Evolutionary conservation across 2,888 invertebrate genomes (phyloP), one percentile per base, ranked within the genome.

Genomic region (Anaspis maculata): DNA sequence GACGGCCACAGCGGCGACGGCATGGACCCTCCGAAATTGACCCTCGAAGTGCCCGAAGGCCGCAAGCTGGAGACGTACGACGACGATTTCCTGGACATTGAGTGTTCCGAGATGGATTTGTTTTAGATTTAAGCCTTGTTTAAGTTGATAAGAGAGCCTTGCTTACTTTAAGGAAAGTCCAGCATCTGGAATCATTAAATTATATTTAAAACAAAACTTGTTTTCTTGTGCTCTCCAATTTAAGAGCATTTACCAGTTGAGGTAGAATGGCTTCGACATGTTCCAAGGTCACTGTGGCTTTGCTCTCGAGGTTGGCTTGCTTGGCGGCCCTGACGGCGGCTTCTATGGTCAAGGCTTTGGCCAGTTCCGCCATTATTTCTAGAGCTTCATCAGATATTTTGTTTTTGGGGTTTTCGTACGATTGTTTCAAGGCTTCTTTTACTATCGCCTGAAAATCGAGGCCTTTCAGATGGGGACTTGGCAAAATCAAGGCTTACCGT

Each of bases 11-110:
- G 78, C 44, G 76, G 76, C 34, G 81, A 80, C 44, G 61, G 57
- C 10, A 59, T 60, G 52, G 59, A 62, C 13, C 37, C 35, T 9
- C 11, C 11, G 4, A 24, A 10, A 23, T 29, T 27, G 3, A 7
- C 31, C 7, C 6, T 5, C 9, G 12, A 10, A 23, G 23, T 14
- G 3, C n/a, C 33, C 10, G 14, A 27, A 9, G 38, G 45, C 19
- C 19, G 51, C 32, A 50, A 46, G 34, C 27, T 53, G 4, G 48
- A 57, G 27, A 66, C 67, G 25, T 80, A 83, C 32, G 78, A 79
- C 32, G 81, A 81, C 32, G 83, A 84, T 58, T 78, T 75, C 61
- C 68, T 84, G n/a, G 83, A 83, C 52, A 72, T 83, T 26, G 77
- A 75, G 62, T 77, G 77, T 54, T 76, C 75, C 39, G 76, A 73